These are phyloP conservation scores for Gonocerus acuteangulatus DNA, from an alignment of 2,888 invertebrate genomes.

Conservation along the genomic window DNA sequence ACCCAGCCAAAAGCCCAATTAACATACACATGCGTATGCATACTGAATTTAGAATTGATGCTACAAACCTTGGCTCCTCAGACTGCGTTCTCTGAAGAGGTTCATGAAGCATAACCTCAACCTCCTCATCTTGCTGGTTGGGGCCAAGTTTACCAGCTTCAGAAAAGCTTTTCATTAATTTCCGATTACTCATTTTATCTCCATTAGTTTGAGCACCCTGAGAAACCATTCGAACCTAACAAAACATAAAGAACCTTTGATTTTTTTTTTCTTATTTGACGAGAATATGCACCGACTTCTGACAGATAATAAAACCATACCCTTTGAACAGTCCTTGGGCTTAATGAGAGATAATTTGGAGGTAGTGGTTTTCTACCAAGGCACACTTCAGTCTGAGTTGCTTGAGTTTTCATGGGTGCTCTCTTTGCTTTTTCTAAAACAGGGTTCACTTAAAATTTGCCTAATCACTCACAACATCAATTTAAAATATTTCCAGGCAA, in stretches of 20 bases:
- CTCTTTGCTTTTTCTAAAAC: slow-evolving; percentile 68
- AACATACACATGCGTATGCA: no score
- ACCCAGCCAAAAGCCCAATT: no score
- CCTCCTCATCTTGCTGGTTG: slow-evolving; percentile 42
- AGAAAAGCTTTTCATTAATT: slow-evolving; percentile 74
- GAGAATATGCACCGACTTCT: no score
- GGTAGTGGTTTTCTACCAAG: slow-evolving; percentile 62
- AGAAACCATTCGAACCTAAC: slow-evolving; percentile 74
- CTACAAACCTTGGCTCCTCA: slow-evolving; percentile 51
- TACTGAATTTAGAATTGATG: no score
- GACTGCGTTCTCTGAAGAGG: slow-evolving; percentile 74
- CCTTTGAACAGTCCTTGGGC: slow-evolving; percentile 74
- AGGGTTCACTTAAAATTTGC: background rate
- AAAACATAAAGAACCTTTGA: background rate
- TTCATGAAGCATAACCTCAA: slow-evolving; percentile 54
- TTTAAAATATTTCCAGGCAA: no score
- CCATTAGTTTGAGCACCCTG: slow-evolving; percentile 88
- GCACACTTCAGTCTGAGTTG: slow-evolving; percentile 79
- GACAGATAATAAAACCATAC: slow-evolving; percentile 47
- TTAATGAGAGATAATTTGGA: slow-evolving; percentile 58
- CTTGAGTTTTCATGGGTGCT: slow-evolving; percentile 83
- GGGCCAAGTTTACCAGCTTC: slow-evolving; percentile 51
- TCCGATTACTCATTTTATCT: slow-evolving; percentile 58
- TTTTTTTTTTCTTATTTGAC: background rate
- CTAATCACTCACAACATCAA: background rate